Conservation (phyloP, 2,888 invertebrate species). For the Aphelenchoides bicaudatus region DNA sequence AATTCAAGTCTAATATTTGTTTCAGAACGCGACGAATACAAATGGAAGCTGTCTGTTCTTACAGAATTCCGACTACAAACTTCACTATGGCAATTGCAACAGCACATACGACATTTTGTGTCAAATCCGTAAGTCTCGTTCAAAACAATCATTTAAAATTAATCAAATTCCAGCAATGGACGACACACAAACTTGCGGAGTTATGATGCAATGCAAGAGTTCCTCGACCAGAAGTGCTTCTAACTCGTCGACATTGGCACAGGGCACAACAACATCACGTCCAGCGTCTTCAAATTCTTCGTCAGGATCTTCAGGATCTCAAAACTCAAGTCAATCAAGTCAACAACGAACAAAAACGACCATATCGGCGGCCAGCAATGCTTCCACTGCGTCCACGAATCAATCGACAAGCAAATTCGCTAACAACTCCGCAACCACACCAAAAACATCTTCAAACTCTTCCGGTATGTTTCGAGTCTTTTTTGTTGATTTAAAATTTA, state of each 20-base stretch:
- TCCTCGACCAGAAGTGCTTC: neutral
- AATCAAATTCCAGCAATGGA: conserved; percentile 35
- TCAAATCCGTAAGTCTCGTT: conserved; percentile 40
- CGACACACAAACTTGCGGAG: neutral
- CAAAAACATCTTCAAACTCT: no score
- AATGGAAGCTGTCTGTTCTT: conserved; percentile 36
- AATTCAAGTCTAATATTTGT: neutral
- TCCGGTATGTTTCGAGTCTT: no score
- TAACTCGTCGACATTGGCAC: no score
- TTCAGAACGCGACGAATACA: conserved; percentile 25
- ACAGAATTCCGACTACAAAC: conserved; percentile 26
- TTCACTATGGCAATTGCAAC: conserved; percentile 37
- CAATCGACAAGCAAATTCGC: no score
- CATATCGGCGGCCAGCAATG: no score
- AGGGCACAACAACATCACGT: no score
- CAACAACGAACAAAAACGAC: no score
- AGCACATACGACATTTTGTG: conserved; percentile 38
- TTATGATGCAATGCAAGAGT: conserved; percentile 1
- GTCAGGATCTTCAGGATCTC: neutral
- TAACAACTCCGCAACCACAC: no score
- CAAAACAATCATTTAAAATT: neutral
- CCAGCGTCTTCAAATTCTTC: neutral
- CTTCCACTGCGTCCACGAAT: no score
- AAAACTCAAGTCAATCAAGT: no score
- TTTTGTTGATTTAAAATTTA: no score